Percentiles rank a stretch among this genome's conserved stretches.
Conservation (phyloP, 1,140 invertebrate genomes). For the Vollenhovia emeryi region DNA sequence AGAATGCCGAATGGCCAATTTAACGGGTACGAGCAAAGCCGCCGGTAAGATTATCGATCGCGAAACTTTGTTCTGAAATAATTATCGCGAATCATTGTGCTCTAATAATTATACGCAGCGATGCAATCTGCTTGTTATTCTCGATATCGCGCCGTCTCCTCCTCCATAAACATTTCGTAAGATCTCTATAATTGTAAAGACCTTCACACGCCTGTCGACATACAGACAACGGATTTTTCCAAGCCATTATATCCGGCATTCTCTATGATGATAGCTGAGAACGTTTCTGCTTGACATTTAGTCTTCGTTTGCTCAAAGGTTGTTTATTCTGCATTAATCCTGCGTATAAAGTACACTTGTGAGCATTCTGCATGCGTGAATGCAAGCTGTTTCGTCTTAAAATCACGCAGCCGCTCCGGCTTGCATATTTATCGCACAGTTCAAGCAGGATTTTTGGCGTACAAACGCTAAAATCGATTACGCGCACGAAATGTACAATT, state of each 20-base stretch:
- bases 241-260: slow-evolving; percentile 1
- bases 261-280: background rate
- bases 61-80: background rate
- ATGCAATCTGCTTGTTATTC: background rate
- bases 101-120: background rate
- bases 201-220: background rate
- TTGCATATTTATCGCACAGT: slow-evolving; percentile 20
- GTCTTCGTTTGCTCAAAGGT: background rate
- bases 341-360: background rate
- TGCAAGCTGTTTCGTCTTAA: slow-evolving; percentile 6
- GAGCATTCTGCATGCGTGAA: background rate
- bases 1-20: slow-evolving; percentile 16
- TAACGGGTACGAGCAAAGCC: background rate
- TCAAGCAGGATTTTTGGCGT: slow-evolving; percentile 8
- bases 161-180: background rate
- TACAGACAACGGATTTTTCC: background rate
- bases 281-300: slow-evolving; percentile 6
- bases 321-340: background rate
- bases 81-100: background rate
- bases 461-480: background rate
- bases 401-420: background rate
- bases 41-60: background rate
- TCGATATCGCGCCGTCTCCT: background rate
- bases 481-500: background rate
- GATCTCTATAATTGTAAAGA: background rate